Evolutionary conservation across 2,113 vertebrate species (phyloP), one percentile per base, ranked within the genome.

Genomic region (Pagrus major): DNA sequence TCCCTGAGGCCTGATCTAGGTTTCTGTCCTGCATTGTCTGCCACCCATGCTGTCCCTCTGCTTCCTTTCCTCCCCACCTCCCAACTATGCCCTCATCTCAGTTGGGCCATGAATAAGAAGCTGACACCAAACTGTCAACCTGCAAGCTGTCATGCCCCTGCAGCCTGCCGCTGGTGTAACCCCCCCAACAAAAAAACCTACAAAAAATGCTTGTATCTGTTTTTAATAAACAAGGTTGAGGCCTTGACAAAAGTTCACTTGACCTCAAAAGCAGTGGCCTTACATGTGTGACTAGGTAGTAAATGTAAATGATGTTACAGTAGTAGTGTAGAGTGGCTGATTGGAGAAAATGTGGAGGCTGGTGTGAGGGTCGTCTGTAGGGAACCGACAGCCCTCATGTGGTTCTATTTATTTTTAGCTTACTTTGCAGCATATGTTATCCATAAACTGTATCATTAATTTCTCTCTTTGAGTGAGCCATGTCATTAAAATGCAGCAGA

Each of bases 101-200:
- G 49, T 42, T 79, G 66, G 92, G 75, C 91, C 91, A 89, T 86
- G 87, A 94, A 93, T 92, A 92, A 92, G 81, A 67, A 91, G 86
- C 81, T 94, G 94, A 94, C 94, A 95, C 94, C 93, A 95, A 94
- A 94, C 93, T 95, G 92, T 93, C 93, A 94, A 87, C 88, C 91
- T 87, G 89, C 87, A 90, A 87, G 78, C 87, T 84, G 85, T 93
- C 91, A 91, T 81, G 54, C 73, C 84, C 85, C 82, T 83, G 81
- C 86, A 88, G 80, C 75, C 42, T 58, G 64, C 88, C 70, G 61
- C 81, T 74, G 84, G 83, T 84, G 82, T 74, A 77, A 84, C 87
- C 63, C 58, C 35, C 35, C 27, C 33, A 35, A 4, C 29, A n/a
- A n/a, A n/a, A n/a, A n/a, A n/a, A n/a, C n/a, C n/a, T n/a, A n/a